These are phyloP conservation scores for Deilephila elpenor DNA, from an alignment of 2,888 invertebrate species.

Conservation along the genomic window DNA sequence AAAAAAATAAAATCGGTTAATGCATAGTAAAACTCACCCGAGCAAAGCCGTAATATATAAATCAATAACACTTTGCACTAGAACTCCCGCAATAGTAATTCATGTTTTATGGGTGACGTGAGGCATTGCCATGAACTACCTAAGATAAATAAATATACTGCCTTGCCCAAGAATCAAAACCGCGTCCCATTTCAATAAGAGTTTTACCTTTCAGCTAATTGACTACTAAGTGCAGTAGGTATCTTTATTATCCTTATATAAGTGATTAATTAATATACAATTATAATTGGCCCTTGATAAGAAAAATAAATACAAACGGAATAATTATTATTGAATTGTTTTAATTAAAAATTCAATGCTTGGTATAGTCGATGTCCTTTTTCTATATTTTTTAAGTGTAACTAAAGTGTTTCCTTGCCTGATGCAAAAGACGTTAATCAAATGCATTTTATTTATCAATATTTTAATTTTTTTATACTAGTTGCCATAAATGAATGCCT, in stretches of 20 bases:
- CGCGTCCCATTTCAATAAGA: neutral
- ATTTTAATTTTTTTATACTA: neutral
- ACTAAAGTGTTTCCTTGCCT: neutral
- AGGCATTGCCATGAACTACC: neutral
- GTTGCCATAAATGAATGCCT: conserved; percentile 19
- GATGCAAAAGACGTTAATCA: neutral
- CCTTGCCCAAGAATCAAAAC: neutral
- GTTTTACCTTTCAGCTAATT: no score
- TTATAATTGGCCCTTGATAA: conserved; percentile 7
- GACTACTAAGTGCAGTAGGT: neutral
- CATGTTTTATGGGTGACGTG: neutral
- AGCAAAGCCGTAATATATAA: neutral
- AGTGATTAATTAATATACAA: neutral
- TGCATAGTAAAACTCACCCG: neutral
- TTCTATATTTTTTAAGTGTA: no score
- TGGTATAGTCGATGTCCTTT: no score
- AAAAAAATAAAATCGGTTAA: neutral
- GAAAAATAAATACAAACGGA: neutral
- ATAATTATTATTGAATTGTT: neutral
- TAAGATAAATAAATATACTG: neutral
- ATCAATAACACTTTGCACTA: neutral
- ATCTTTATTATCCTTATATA: conserved; percentile 2
- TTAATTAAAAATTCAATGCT: neutral
- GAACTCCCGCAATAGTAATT: neutral
- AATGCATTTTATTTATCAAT: neutral